Evolutionary conservation across 2,888 invertebrate genomes (phyloP), one percentile per base, ranked within the genome.

Genomic region (Drosophila pseudotalamancana): DNA sequence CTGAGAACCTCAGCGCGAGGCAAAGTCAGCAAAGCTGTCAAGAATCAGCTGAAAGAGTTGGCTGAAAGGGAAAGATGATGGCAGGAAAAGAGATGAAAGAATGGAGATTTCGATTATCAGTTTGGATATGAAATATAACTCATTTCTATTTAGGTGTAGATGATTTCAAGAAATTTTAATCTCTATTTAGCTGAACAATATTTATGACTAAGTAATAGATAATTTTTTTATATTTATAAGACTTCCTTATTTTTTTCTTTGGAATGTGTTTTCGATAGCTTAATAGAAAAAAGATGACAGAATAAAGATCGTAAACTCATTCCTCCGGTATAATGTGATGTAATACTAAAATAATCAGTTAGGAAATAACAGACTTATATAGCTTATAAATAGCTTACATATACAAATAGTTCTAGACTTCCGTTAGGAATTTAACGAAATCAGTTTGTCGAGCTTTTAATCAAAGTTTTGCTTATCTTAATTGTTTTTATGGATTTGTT

Each of bases 1-100:
- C 60, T 79, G 69, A 49, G 65, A 75, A 61, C 59, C 45, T 8
- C 34, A 19, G 25, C 49, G 21, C 27, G 31, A 45, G 23, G 27
- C 56, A 45, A 48, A n/a, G 23, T 11, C 4, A 19, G 8, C 51
- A 34, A 70, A 65, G 39, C 43, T 54, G 66, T 60, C 51, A 66
- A 72, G 70, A 65, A 69, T 77, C 83, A 72, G 48, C 68, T n/a
- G n/a, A n/a, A n/a, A n/a, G n/a, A 50, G 53, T n/a, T 37, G 27
- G 21, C 6, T 12, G 11, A 25, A 8, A 4, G 31, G 12, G 8
- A n/a, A 5, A 29, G n/a, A 29, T n/a, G n/a, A 18, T 18, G 40
- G 40, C 23, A 42, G 14, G n/a, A 18, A 29, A 27, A 18, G n/a
- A 16, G 12, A n/a, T n/a, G n/a, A n/a, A n/a, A n/a, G n/a, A n/a